These are phyloP conservation scores for Pampus argenteus DNA, from an alignment of 2,797 vertebrate genomes.

Conservation along the genomic window DNA sequence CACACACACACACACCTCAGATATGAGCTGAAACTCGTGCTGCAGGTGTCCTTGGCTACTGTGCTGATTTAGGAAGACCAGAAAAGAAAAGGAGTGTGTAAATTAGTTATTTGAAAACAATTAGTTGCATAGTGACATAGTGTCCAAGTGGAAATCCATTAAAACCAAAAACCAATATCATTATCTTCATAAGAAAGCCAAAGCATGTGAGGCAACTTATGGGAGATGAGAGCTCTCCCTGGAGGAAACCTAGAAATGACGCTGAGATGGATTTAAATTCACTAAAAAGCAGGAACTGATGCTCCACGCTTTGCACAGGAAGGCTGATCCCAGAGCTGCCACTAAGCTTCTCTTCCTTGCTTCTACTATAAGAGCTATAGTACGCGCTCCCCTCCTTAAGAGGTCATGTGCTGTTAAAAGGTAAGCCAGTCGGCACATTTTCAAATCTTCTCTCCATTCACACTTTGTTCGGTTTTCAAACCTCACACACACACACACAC, in stretches of 20 bases:
- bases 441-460: slow-evolving; percentile 58
- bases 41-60: too few species aligned
- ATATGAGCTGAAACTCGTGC: too few species aligned
- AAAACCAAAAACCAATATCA: background rate
- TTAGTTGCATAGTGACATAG: background rate
- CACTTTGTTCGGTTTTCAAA: slow-evolving; percentile 50
- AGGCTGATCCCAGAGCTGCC: slow-evolving; percentile 56
- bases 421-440: slow-evolving; percentile 71
- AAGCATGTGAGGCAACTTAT: background rate
- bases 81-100: too few species aligned
- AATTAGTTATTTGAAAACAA: background rate
- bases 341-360: slow-evolving; percentile 37
- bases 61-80: too few species aligned
- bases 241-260: slow-evolving; percentile 17
- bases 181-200: background rate
- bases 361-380: slow-evolving; percentile 37
- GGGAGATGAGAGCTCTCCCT: background rate
- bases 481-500: background rate
- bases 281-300: slow-evolving; percentile 14
- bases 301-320: slow-evolving; percentile 26
- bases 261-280: slow-evolving; percentile 15
- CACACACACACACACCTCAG: too few species aligned
- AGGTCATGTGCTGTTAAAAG: slow-evolving; percentile 77
- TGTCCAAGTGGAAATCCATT: background rate
- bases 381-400: slow-evolving; percentile 67